Evolutionary conservation across 2,113 vertebrate species (phyloP).

Genomic region (Tupaia tana): DNA sequence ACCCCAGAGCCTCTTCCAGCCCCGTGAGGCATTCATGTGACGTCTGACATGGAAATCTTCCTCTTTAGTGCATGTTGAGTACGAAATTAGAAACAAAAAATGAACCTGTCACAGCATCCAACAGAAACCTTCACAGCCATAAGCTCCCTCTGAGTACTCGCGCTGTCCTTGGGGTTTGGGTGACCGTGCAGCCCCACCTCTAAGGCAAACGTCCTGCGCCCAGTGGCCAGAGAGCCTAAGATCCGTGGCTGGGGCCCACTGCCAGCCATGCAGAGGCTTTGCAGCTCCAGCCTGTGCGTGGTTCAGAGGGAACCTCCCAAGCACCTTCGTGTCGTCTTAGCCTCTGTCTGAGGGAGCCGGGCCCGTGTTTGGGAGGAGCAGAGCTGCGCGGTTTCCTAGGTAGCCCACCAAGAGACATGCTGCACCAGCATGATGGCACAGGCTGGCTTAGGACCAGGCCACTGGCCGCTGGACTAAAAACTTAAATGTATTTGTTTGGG

Average conservation of each 20-base stretch:
- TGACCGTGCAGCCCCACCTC: background rate
- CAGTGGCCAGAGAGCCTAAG: background rate
- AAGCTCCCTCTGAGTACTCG: background rate
- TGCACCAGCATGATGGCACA: background rate
- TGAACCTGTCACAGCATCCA: background rate
- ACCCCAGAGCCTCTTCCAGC: background rate
- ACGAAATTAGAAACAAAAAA: background rate
- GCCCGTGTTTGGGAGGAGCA: background rate
- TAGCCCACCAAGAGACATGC: too few species aligned
- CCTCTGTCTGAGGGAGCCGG: background rate
- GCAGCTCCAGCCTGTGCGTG: too few species aligned
- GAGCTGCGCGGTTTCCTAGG: background rate
- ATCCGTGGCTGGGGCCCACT: too few species aligned
- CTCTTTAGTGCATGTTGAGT: background rate
- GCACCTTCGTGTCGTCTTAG: accelerated
- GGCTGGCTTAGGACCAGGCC: background rate
- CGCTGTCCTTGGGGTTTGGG: background rate
- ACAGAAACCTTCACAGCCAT: background rate
- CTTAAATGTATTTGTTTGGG: background rate
- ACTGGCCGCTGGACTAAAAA: background rate
- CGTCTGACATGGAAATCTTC: background rate
- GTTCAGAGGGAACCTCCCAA: accelerated
- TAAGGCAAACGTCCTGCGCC: background rate
- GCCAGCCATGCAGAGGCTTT: too few species aligned
- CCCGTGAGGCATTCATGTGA: background rate